phyloP scores from a whole-genome alignment of 2,888 invertebrate species.

The Alloplasta piceator region DNA sequence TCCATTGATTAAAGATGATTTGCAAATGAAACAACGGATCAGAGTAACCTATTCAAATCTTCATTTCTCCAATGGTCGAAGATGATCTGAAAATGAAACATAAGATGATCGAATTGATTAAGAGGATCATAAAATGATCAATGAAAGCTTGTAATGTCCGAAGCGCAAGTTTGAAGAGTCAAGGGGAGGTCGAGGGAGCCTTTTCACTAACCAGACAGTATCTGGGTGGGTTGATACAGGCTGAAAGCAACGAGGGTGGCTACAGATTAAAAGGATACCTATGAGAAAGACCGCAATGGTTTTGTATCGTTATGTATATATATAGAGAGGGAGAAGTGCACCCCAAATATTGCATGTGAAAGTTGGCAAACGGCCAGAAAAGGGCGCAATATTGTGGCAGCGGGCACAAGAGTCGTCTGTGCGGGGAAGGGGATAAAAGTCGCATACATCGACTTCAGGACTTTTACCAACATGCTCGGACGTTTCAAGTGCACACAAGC shows the following conservation, averaged over 20 bases:
- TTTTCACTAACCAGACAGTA: no score
- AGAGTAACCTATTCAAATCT: no score
- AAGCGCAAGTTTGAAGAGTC: neutral
- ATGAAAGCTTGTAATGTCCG: neutral
- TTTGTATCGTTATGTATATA: constrained; percentile 34
- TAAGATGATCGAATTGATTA: no score
- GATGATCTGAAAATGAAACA: no score
- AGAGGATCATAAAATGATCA: no score
- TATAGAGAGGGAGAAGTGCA: constrained; percentile 1
- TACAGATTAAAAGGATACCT: constrained; percentile 54
- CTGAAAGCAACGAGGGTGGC: constrained; percentile 18
- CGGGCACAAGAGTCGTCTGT: constrained; percentile 34
- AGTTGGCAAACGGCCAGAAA: constrained; percentile 52
- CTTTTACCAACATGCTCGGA: constrained; percentile 19
- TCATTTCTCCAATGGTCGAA: no score
- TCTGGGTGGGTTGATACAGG: neutral
- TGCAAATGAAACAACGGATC: neutral
- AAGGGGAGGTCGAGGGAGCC: neutral
- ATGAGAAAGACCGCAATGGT: constrained; percentile 38
- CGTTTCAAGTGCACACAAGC: constrained; percentile 4
- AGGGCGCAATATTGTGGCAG: constrained; percentile 57
- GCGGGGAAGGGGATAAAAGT: constrained; percentile 29
- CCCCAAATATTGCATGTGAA: constrained; percentile 24
- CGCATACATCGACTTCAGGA: constrained; percentile 38
- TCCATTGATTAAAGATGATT: neutral